Conservation (phyloP, 1,140 invertebrate genomes). For the Melipona quadrifasciata region DNA sequence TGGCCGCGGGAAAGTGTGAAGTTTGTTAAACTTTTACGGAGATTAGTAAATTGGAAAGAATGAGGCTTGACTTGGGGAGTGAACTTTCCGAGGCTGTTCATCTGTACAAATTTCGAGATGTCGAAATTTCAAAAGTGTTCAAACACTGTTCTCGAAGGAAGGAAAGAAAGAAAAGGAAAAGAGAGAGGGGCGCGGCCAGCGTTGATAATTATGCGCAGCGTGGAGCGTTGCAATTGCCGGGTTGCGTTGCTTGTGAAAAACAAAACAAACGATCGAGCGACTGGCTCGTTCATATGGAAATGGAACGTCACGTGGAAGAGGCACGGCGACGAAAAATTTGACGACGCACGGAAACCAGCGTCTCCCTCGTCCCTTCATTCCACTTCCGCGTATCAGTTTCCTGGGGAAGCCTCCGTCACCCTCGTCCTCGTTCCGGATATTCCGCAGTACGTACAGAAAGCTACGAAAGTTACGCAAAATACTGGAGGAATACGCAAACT, state of each 20-base stretch:
- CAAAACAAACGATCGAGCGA: slow-evolving; percentile 39
- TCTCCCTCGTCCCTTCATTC: not conserved
- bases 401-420: no score
- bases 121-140: not conserved
- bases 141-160: not conserved
- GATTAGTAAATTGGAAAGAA: not conserved
- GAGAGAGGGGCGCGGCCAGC: slow-evolving; percentile 49
- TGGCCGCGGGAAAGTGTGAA: not conserved
- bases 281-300: slow-evolving; percentile 39
- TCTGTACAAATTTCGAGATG: not conserved
- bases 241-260: slow-evolving; percentile 56
- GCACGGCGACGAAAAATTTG: slow-evolving; percentile 21
- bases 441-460: no score
- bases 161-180: slow-evolving; percentile 1
- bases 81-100: not conserved
- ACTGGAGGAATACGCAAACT: no score
- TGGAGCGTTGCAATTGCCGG: slow-evolving; percentile 57
- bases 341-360: not conserved
- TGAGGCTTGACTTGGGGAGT: not conserved
- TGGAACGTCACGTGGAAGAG: slow-evolving; percentile 14
- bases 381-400: no score
- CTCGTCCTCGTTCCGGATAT: not conserved
- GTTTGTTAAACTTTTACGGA: not conserved
- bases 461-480: no score
- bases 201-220: slow-evolving; percentile 63